These are phyloP conservation scores for Drosophila gunungcola DNA, from an alignment of 1,140 invertebrate genomes.

Conservation along the genomic window DNA sequence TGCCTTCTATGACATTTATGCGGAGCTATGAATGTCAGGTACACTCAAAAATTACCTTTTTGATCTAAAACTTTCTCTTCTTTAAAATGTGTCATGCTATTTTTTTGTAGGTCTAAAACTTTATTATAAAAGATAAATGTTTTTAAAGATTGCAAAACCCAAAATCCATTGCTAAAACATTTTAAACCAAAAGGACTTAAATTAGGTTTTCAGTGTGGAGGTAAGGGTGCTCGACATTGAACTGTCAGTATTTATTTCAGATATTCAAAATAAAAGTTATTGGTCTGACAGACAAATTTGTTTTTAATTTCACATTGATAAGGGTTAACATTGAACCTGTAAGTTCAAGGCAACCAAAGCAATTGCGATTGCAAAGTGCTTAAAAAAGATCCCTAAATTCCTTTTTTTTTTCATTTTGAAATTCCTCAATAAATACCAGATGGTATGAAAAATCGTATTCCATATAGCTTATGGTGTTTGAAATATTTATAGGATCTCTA, in stretches of 20 bases:
- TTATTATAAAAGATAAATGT: too few relatives aligned
- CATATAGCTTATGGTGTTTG: not conserved
- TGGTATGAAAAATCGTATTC: not conserved
- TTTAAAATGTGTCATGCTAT: too few relatives aligned
- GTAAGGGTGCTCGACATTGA: not conserved
- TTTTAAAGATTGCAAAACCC: too few relatives aligned
- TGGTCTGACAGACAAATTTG: not conserved
- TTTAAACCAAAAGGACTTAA: too few relatives aligned
- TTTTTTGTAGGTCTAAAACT: too few relatives aligned
- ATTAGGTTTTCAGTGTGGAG: not conserved
- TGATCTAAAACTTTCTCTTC: too few relatives aligned
- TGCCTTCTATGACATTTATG: slow-evolving; percentile 1
- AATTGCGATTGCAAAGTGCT: too few relatives aligned
- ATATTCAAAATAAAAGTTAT: not conserved
- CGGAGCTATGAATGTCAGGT: not conserved
- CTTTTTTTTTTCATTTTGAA: not conserved
- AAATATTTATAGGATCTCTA: slow-evolving; percentile 13
- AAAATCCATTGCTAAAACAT: too few relatives aligned
- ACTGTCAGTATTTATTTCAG: not conserved
- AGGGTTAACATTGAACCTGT: not conserved
- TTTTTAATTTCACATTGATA: slow-evolving; percentile 1
- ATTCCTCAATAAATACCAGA: not conserved
- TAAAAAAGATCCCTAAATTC: not conserved
- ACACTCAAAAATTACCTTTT: not conserved
- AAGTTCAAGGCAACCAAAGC: not conserved